phyloP scores from a whole-genome alignment of 2,113 vertebrate species.

The Peromyscus polionotus region DNA sequence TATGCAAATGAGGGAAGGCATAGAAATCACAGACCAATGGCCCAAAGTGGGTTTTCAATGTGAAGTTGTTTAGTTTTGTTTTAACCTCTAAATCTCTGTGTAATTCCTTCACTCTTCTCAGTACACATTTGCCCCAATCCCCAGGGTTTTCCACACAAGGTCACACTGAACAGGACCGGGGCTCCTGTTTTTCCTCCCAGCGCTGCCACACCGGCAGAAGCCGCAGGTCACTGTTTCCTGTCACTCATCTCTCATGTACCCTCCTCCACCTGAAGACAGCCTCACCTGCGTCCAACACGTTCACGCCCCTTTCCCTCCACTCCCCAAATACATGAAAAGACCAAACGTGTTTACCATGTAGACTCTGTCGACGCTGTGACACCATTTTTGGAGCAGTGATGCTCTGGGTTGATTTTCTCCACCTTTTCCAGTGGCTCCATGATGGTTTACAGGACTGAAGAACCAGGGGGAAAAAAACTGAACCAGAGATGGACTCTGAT shows the following conservation, averaged over 20 bases:
- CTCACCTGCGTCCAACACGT: neutral
- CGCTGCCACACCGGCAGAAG: neutral
- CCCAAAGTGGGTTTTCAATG: constrained; percentile 30
- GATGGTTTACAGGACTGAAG: constrained; percentile 63
- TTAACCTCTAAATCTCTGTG: neutral
- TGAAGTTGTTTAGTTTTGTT: neutral
- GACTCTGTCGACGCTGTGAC: constrained; percentile 76
- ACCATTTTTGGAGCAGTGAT: constrained; percentile 47
- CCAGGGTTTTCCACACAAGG: neutral
- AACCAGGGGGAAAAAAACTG: constrained; percentile 70
- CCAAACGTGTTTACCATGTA: constrained; percentile 75
- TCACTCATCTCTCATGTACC: neutral
- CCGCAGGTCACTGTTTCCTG: neutral
- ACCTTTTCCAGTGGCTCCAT: constrained; percentile 46
- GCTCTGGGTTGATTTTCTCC: constrained; percentile 51
- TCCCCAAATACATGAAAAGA: neutral
- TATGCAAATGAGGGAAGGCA: neutral
- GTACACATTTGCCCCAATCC: neutral
- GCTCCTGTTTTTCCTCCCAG: neutral
- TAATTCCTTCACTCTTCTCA: neutral
- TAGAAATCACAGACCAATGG: neutral
- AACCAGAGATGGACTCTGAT: constrained; percentile 77
- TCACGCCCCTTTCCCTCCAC: neutral
- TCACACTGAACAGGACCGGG: neutral
- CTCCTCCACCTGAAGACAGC: neutral